Percentiles rank a stretch among this genome's conserved stretches.
Evolutionary conservation across 2,113 vertebrate species (phyloP).

Genomic region (Lanius collurio): DNA sequence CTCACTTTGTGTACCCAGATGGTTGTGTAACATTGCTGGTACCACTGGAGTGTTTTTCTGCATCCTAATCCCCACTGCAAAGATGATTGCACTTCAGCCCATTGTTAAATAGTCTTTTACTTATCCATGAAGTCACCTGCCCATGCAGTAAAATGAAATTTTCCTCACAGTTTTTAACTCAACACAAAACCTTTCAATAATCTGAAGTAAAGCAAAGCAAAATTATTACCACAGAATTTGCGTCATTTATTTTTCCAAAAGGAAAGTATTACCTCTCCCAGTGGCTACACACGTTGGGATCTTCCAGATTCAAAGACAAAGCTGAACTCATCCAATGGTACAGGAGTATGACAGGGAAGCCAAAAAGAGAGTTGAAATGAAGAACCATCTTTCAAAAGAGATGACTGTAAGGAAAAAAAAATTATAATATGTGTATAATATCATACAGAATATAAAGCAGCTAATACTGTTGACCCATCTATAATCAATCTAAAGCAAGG

Average conservation of each 20-base stretch:
- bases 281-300: constrained; percentile 99
- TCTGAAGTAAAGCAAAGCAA: not conserved
- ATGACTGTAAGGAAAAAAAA: constrained; percentile 55
- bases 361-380: constrained; percentile 51
- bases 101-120: not conserved
- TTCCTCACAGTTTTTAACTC: not conserved
- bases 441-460: not conserved
- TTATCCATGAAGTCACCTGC: not conserved
- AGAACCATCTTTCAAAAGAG: constrained; percentile 77
- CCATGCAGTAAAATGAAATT: not conserved
- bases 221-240: not conserved
- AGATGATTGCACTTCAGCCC: not conserved
- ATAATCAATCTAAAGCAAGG: not conserved
- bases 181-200: not conserved
- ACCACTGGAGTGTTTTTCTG: not conserved
- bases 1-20: constrained; percentile 14
- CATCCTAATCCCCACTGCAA: not conserved
- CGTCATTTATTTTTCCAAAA: not conserved
- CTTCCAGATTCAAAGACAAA: constrained; percentile 88
- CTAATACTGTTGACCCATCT: not conserved
- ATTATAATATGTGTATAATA: not conserved
- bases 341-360: constrained; percentile 69
- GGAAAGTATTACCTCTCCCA: constrained; percentile 91
- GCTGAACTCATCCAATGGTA: constrained; percentile 74
- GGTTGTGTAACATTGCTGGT: not conserved